Evolutionary conservation across 2,113 vertebrate genomes (phyloP).

Genomic region (Malurus melanocephalus): DNA sequence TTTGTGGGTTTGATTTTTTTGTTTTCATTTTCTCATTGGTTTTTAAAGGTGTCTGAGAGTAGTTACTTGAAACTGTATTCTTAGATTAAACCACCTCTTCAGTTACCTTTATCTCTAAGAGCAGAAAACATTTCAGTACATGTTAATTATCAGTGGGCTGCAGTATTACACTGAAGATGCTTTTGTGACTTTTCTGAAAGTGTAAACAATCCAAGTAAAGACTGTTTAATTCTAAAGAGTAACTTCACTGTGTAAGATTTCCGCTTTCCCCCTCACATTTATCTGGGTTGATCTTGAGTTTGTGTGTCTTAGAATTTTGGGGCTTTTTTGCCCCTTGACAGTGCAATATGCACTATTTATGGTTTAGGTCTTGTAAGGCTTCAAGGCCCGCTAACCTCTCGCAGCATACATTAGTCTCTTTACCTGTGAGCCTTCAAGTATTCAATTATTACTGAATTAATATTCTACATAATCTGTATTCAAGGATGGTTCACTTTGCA

Average conservation of each 20-base stretch:
- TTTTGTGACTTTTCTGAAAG: background rate
- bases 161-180: background rate
- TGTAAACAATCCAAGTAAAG: background rate
- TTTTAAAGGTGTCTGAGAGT: background rate
- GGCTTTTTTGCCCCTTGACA: background rate
- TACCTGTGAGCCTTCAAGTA: background rate
- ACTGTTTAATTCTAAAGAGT: background rate
- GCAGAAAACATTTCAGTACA: background rate
- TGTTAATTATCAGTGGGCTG: background rate
- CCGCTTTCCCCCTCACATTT: background rate
- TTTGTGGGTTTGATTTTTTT: background rate
- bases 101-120: background rate
- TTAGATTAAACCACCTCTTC: background rate
- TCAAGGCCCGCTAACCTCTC: background rate
- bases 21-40: background rate
- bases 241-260: background rate
- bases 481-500: conserved; percentile 1
- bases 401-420: background rate
- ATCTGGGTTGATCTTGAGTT: background rate
- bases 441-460: background rate
- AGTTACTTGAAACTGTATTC: background rate
- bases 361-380: background rate
- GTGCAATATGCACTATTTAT: background rate
- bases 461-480: background rate
- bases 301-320: background rate